phyloP scores from a whole-genome alignment of 2,113 vertebrate genomes.

The Reinhardtius hippoglossoides region DNA sequence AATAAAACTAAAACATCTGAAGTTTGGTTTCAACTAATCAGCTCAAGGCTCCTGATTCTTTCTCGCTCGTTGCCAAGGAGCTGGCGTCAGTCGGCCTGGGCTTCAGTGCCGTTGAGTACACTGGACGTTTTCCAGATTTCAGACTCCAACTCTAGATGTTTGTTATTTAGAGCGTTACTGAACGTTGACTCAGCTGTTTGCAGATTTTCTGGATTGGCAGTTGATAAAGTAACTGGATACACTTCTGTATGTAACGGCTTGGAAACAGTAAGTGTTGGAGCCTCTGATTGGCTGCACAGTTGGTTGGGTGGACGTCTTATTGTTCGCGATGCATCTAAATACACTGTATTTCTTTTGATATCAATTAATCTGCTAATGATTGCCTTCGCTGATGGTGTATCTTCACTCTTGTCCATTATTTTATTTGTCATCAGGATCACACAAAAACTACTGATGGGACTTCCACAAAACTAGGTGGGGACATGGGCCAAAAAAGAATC shows the following conservation, averaged over 20 bases:
- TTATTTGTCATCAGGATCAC: no score
- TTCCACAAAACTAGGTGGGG: no score
- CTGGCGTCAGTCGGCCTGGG: slow-evolving; percentile 9
- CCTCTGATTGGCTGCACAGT: slow-evolving; percentile 2
- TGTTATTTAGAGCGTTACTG: slow-evolving; percentile 6
- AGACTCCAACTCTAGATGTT: slow-evolving; percentile 21
- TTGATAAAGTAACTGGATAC: slow-evolving; percentile 23
- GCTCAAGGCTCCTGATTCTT: slow-evolving; percentile 3
- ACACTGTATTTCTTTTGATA: not conserved
- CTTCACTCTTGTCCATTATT: no score
- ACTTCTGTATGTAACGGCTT: no score
- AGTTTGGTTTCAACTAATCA: slow-evolving; percentile 17
- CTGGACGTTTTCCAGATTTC: slow-evolving; percentile 45
- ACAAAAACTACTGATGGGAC: no score
- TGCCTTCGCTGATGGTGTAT: no score
- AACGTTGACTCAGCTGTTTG: not conserved
- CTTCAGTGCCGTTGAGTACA: not conserved
- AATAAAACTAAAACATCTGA: slow-evolving; percentile 9
- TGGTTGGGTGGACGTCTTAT: not conserved
- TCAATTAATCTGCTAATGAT: no score
- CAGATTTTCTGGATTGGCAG: slow-evolving; percentile 3
- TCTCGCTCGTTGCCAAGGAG: slow-evolving; percentile 25
- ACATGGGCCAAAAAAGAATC: no score
- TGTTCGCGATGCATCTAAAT: not conserved
- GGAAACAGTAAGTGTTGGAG: not conserved